Conservation (phyloP, 2,888 invertebrate genomes). For the Tiphia femorata region DNA sequence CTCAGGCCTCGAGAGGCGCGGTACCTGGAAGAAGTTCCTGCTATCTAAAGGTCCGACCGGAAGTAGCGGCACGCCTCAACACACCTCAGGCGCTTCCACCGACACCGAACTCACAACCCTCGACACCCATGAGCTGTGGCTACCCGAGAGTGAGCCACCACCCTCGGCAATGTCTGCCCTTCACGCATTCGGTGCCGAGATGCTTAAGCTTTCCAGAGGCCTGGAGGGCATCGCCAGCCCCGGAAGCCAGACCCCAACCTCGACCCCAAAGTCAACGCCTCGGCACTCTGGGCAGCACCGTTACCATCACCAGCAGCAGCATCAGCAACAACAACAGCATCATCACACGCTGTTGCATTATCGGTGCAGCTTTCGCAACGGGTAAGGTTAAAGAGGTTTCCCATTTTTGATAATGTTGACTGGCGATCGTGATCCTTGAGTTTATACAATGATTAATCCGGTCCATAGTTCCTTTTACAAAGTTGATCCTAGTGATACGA, state of each 20-base stretch:
- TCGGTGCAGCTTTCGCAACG: slow-evolving; percentile 51
- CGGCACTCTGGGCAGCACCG: slow-evolving; percentile 25
- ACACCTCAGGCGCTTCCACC: slow-evolving; percentile 82
- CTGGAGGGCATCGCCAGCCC: slow-evolving; percentile 77
- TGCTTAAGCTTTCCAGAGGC: slow-evolving; percentile 86
- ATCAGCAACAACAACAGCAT: slow-evolving; percentile 40
- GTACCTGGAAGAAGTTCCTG: slow-evolving; percentile 82
- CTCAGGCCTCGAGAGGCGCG: slow-evolving; percentile 75
- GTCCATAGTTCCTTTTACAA: no score
- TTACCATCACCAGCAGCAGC: slow-evolving; percentile 39
- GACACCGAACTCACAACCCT: slow-evolving; percentile 88
- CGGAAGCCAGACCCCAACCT: slow-evolving; percentile 28
- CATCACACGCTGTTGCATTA: slow-evolving; percentile 37
- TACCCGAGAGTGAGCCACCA: slow-evolving; percentile 80
- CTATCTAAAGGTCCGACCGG: slow-evolving; percentile 59
- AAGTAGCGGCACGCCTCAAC: slow-evolving; percentile 73
- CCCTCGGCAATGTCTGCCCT: slow-evolving; percentile 88
- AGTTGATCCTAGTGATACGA: no score
- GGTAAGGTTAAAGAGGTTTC: slow-evolving; percentile 41
- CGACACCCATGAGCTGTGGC: slow-evolving; percentile 87
- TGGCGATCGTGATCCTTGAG: no score
- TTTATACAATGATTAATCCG: no score
- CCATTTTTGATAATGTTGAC: no score
- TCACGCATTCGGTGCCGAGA: slow-evolving; percentile 88
- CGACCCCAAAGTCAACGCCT: slow-evolving; percentile 42